phyloP scores from a whole-genome alignment of 1,140 invertebrate genomes.

The Venustaconcha ellipsiformis region DNA sequence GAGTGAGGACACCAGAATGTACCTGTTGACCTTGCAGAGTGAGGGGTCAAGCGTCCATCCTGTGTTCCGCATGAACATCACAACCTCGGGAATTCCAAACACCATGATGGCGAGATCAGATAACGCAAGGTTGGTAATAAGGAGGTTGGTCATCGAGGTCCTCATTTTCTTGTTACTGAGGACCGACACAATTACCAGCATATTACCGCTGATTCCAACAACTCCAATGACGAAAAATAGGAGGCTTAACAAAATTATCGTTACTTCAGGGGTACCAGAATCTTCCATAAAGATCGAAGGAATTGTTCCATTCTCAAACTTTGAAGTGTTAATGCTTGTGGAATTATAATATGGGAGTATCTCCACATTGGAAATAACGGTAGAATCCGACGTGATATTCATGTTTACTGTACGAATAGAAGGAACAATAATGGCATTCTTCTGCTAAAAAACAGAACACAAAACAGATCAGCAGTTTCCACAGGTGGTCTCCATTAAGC shows the following conservation, averaged over 20 bases:
- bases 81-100: conserved; percentile 67
- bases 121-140: conserved; percentile 52
- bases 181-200: conserved; percentile 45
- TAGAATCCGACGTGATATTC: no score
- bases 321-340: background rate
- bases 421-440: no score
- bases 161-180: conserved; percentile 51
- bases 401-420: no score
- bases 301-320: background rate
- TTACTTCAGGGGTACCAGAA: conserved; percentile 1
- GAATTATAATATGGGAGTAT: no score
- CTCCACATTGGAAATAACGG: no score
- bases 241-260: conserved; percentile 19
- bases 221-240: conserved; percentile 44
- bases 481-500: no score
- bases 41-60: conserved; percentile 64
- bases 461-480: no score
- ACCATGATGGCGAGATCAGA: conserved; percentile 67
- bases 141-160: conserved; percentile 51
- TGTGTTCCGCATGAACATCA: conserved; percentile 65
- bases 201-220: conserved; percentile 41
- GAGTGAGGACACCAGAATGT: conserved; percentile 62
- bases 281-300: background rate
- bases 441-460: no score
- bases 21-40: conserved; percentile 64